Base-by-base conservation (phyloP, 2,888 invertebrate species). In the Prostheceraeus crozeri region DNA sequence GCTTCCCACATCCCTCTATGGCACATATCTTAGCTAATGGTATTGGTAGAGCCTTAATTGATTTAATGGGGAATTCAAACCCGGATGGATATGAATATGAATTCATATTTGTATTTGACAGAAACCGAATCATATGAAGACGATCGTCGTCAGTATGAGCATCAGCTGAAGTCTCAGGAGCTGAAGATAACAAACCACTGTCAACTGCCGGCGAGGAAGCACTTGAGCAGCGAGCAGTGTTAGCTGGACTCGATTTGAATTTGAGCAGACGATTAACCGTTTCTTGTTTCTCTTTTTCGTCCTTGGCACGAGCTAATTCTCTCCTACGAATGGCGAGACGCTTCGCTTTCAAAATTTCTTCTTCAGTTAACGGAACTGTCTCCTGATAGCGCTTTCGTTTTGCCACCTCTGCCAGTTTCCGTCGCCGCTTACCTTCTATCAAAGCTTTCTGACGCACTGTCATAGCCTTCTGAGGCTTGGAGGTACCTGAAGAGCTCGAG, bases 371-470 rank as follows among this genome's bases (percentile, higher is more conserved):
- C 33, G 33, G 33, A n/a, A 10, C 33, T n/a, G 33, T 33, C 8
- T 10, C n/a, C 8, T 10, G 8, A n/a, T 33, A 33, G 33, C n/a
- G 8, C 8, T n/a, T n/a, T n/a, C n/a, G 33, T 8, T 10, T 8
- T 8, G 33, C 33, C 8, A n/a, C n/a, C 8, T 33, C 33, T 10
- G 33, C 8, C n/a, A n/a, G n/a, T n/a, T 33, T 33, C 8, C 8
- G n/a, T 8, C 33, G 33, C 33, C n/a, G 33, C n/a, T 33, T 8
- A 8, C n/a, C 8, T n/a, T 33, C 33, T 10, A 33, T 8, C 8
- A 33, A n/a, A n/a, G 33, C 33, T n/a, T 33, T 33, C 33, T 33
- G 33, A n/a, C 33, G 33, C 8, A n/a, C 33, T 33, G 33, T 33
- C 33, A 33, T 33, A n/a, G n/a, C 8, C 33, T 33, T n/a, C 33